A percentile compares a stretch with the other conserved stretches of the same genome.
Conservation (phyloP, 2,797 vertebrate species). For the Carcharodon carcharias region DNA sequence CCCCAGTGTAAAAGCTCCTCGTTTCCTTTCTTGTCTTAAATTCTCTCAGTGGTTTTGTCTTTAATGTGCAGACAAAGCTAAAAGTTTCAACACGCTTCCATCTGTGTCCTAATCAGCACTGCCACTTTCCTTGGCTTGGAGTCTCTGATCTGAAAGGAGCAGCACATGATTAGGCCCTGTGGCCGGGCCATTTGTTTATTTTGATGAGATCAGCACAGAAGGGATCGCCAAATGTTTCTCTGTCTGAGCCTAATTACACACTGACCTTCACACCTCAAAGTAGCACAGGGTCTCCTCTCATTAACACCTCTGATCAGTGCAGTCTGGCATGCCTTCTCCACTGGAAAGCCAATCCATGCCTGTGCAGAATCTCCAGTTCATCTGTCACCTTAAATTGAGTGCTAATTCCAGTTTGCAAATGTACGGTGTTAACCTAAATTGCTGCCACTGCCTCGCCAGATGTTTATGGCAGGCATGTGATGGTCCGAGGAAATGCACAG, state of each 20-base stretch:
- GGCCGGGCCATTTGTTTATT: constrained; percentile 29
- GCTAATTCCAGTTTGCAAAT: background rate
- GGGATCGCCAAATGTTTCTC: constrained; percentile 36
- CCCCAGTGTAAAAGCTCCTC: background rate
- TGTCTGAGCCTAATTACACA: constrained; percentile 2
- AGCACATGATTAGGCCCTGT: constrained; percentile 18
- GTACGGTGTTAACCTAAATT: background rate
- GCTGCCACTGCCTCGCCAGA: background rate
- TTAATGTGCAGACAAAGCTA: background rate
- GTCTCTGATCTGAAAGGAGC: constrained; percentile 12
- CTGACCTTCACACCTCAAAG: constrained; percentile 33
- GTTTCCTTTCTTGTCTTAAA: background rate
- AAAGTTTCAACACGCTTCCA: background rate
- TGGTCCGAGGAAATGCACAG: background rate
- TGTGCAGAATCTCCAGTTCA: background rate
- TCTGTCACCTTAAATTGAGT: background rate
- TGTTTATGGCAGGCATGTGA: background rate
- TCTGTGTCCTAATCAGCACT: constrained; percentile 24
- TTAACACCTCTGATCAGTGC: constrained; percentile 20
- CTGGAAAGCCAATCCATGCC: background rate
- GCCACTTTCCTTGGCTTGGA: background rate
- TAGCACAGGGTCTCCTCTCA: constrained; percentile 21
- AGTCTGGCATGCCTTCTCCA: background rate
- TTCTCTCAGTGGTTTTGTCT: background rate
- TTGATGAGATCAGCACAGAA: constrained; percentile 14